A percentile compares a stretch with the other conserved stretches of the same genome.
Evolutionary conservation across 2,888 invertebrate genomes (phyloP).

Genomic region (Gortyna flavago): DNA sequence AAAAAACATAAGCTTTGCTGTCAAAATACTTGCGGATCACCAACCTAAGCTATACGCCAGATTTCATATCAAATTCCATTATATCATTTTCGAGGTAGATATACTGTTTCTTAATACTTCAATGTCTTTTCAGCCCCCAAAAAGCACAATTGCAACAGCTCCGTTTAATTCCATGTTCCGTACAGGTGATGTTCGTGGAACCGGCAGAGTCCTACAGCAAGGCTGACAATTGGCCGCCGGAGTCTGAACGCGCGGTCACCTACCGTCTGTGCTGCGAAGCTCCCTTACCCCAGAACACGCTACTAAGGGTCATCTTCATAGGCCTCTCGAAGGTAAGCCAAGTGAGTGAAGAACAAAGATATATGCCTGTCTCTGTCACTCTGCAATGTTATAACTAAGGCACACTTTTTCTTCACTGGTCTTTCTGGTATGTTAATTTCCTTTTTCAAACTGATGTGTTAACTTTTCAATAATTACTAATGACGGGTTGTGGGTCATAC

Average conservation of each 20-base stretch:
- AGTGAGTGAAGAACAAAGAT: constrained; percentile 37
- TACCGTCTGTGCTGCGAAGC: constrained; percentile 96
- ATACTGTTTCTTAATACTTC: not conserved
- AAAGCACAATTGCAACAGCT: not conserved
- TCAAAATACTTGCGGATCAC: not conserved
- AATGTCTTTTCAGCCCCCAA: not conserved
- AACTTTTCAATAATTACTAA: not conserved
- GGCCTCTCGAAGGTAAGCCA: constrained; percentile 92
- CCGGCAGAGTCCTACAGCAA: constrained; percentile 95
- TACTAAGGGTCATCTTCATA: constrained; percentile 95
- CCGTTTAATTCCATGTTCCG: not conserved
- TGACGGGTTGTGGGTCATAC: not conserved
- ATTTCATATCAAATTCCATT: not conserved
- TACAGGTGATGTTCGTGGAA: constrained; percentile 93
- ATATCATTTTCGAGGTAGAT: not conserved
- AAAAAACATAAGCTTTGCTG: not conserved
- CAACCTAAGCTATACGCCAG: not conserved
- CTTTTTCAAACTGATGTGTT: not conserved
- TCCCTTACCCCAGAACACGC: constrained; percentile 95
- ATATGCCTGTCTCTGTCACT: constrained; percentile 42
- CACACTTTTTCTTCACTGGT: constrained; percentile 36
- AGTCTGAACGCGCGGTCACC: constrained; percentile 95
- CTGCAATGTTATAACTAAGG: not conserved
- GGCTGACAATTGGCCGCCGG: constrained; percentile 97
- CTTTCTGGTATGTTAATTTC: not conserved